A percentile compares a stretch with the other conserved stretches of the same genome.
Evolutionary conservation across 2,113 vertebrate species (phyloP).

Genomic region (Myotis brandtii): DNA sequence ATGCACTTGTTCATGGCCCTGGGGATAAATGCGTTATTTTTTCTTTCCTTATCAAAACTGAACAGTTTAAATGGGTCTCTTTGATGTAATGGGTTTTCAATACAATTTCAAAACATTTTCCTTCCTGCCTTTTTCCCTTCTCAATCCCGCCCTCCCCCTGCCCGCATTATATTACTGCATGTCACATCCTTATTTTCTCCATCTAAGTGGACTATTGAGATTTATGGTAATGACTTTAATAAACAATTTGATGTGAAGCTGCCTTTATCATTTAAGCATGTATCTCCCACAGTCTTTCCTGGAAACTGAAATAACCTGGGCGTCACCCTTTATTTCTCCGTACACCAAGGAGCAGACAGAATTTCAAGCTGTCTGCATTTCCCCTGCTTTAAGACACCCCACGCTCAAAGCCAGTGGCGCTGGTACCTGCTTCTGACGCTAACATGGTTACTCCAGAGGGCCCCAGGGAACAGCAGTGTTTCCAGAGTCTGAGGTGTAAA

Average conservation of each 20-base stretch:
- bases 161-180: neutral
- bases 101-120: neutral
- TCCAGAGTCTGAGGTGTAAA: neutral
- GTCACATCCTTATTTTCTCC: neutral
- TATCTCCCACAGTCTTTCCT: neutral
- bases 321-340: neutral
- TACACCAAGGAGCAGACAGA: neutral
- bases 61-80: slow-evolving; percentile 33
- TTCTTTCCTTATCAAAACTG: neutral
- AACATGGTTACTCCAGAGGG: neutral
- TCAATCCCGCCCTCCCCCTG: neutral
- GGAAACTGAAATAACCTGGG: slow-evolving; percentile 27
- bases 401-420: neutral
- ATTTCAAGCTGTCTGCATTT: neutral
- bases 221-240: slow-evolving; percentile 50
- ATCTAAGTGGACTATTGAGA: neutral
- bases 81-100: slow-evolving; percentile 19
- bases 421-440: neutral
- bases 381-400: neutral
- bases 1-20: neutral
- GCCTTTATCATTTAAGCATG: neutral
- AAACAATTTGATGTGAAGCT: slow-evolving; percentile 28
- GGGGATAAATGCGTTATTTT: slow-evolving; percentile 13
- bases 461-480: neutral
- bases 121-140: neutral